These are phyloP conservation scores for Pteria penguin DNA, from an alignment of 2,888 invertebrate genomes.

Conservation along the genomic window DNA sequence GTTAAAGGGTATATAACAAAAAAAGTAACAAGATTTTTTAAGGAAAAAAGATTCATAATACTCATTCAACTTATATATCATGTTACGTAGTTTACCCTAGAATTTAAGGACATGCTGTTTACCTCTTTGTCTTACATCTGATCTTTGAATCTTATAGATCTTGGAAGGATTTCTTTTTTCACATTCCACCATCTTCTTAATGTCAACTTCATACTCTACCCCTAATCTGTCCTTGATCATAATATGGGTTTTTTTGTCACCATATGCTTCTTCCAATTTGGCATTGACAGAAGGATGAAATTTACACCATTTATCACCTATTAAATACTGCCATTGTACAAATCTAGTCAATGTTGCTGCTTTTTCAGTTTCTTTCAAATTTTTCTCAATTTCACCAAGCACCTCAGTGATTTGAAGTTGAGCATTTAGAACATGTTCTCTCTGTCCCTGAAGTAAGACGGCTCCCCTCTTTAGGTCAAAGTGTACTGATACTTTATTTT, in stretches of 20 bases:
- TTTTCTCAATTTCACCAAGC: slow-evolving; percentile 8
- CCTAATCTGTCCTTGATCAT: slow-evolving; percentile 22
- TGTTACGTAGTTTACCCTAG: no score
- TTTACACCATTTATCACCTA: slow-evolving; percentile 6
- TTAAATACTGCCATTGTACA: slow-evolving; percentile 36
- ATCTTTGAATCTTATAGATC: slow-evolving; percentile 10
- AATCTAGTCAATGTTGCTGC: slow-evolving; percentile 18
- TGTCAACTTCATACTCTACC: slow-evolving; percentile 26
- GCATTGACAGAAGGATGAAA: slow-evolving; percentile 20
- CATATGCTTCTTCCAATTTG: slow-evolving; percentile 22
- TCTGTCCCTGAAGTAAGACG: slow-evolving; percentile 4
- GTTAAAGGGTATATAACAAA: no score
- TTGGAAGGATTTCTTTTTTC: slow-evolving; percentile 6
- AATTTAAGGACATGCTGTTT: no score
- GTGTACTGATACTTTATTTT: background rate
- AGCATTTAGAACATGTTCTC: slow-evolving; percentile 4
- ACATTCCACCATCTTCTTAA: slow-evolving; percentile 34
- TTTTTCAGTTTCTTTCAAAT: slow-evolving; percentile 5
- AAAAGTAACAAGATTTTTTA: no score
- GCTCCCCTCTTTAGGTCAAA: background rate
- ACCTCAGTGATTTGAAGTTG: background rate
- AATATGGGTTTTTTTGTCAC: background rate
- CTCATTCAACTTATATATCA: no score
- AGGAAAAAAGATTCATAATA: no score
- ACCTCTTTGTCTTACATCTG: background rate